Evolutionary conservation across 2,888 invertebrate genomes (phyloP), one percentile per base, ranked within the genome.

Genomic region (Ptychoptera contaminata): DNA sequence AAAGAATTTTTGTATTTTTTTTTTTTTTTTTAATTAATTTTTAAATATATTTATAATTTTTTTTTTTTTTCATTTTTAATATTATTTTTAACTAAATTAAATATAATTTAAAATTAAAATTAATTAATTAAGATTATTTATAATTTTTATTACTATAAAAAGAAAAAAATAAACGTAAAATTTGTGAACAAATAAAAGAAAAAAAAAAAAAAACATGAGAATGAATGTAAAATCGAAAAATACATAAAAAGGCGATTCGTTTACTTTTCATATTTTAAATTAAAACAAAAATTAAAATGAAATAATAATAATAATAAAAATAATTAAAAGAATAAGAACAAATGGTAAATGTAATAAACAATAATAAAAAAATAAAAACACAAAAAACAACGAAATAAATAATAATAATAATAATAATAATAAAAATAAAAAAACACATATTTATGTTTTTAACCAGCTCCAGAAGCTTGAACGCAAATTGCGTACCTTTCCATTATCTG

Each of bases 401-500:
- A n/a, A n/a, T n/a, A 30, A 29, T 30, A 40, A 40, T 29, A 29
- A 14, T 40, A 30, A 40, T 30, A 30, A 40, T 30, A 40, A 40
- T 31, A 11, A 41, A 16, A 41, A 32, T 34, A 42, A 35, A 42
- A 41, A 32, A 8, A 32, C 32, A 32, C 32, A 44, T 50, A 50
- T 51, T 23, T 59, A 60, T 50, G 64, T 64, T 60, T 65, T 63
- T 58, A 66, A 56, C 65, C 65, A 65, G 61, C 63, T 62, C 58
- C 63, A 59, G 51, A 66, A 58, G 56, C 63, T 58, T 55, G 66
- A 62, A 58, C 64, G 61, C 51, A 66, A 60, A 60, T 63, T 65
- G 57, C 63, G 63, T 62, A 66, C 66, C 63, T 64, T 66, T 54
- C 64, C 65, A 56, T 60, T 61, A 55, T 64, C 63, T 55, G 59